A percentile compares a stretch with the other conserved stretches of the same genome.
Evolutionary conservation across 2,113 vertebrate genomes (phyloP).

Genomic region (Craseonycteris thonglongyai): DNA sequence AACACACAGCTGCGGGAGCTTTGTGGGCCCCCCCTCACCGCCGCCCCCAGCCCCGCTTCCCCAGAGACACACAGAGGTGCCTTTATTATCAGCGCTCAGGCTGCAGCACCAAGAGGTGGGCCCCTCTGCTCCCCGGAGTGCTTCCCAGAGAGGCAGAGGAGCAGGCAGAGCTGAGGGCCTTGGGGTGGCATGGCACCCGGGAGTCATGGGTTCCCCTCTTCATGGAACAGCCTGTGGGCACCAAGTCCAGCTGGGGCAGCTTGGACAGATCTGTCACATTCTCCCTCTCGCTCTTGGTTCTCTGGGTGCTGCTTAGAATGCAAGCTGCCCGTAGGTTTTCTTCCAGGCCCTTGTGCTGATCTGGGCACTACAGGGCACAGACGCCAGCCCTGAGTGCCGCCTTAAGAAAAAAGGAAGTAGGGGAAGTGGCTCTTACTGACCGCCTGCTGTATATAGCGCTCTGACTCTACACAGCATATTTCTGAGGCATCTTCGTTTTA

Average conservation of each 20-base stretch:
- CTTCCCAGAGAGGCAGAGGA: not conserved
- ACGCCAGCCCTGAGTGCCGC: not conserved
- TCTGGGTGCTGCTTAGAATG: not conserved
- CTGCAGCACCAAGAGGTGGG: slow-evolving; percentile 25
- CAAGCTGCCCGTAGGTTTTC: not conserved
- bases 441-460: not conserved
- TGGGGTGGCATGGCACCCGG: not conserved
- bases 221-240: not conserved
- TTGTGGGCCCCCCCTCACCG: slow-evolving; percentile 63
- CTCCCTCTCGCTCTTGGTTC: not conserved
- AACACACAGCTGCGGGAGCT: slow-evolving; percentile 85
- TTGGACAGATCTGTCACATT: not conserved
- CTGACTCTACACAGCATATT: not conserved
- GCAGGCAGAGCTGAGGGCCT: not conserved
- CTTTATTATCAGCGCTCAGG: slow-evolving; percentile 57
- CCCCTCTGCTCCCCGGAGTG: not conserved
- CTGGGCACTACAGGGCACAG: not conserved
- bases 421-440: not conserved
- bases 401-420: not conserved
- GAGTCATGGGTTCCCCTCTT: not conserved
- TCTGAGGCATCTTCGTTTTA: not conserved
- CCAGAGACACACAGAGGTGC: slow-evolving; percentile 79
- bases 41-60: slow-evolving; percentile 74
- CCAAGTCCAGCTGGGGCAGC: not conserved
- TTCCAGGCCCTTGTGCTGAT: not conserved